Conservation (phyloP, 2,113 vertebrate genomes). For the Lonchura striata region DNA sequence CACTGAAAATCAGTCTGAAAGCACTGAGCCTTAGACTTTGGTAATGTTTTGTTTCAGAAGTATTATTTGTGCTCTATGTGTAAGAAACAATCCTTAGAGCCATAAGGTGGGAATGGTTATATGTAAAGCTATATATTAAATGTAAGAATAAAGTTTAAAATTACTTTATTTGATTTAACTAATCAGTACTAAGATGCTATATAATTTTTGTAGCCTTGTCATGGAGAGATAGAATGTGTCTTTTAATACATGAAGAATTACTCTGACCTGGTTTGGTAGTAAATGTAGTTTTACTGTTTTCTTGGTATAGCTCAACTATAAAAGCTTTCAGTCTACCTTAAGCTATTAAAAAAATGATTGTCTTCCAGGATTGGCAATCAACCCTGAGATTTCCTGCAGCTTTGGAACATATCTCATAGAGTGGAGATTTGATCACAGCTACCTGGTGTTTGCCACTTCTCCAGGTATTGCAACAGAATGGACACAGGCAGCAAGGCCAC, state of each 20-base stretch:
- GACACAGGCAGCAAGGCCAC: not conserved
- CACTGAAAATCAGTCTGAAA: not conserved
- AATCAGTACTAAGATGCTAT: not conserved
- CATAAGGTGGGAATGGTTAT: not conserved
- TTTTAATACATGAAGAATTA: not conserved
- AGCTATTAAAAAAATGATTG: not conserved
- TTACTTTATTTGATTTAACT: not conserved
- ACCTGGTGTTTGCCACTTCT: not conserved
- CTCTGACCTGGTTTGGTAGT: not conserved
- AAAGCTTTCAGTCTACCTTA: not conserved
- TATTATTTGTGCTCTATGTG: not conserved
- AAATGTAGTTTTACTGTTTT: not conserved
- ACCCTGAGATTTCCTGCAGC: not conserved
- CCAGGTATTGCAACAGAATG: rapidly evolving
- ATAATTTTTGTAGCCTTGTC: not conserved
- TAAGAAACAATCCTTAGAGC: not conserved
- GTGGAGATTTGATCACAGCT: not conserved
- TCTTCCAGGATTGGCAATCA: not conserved
- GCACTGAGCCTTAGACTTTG: not conserved
- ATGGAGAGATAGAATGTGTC: not conserved
- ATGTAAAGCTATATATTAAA: not conserved
- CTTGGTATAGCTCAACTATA: not conserved
- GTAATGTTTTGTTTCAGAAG: not conserved
- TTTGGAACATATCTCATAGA: not conserved
- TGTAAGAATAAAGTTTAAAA: not conserved